These are phyloP conservation scores for Pogonomyrmex californicus DNA, from an alignment of 1,140 invertebrate species.

Conservation along the genomic window DNA sequence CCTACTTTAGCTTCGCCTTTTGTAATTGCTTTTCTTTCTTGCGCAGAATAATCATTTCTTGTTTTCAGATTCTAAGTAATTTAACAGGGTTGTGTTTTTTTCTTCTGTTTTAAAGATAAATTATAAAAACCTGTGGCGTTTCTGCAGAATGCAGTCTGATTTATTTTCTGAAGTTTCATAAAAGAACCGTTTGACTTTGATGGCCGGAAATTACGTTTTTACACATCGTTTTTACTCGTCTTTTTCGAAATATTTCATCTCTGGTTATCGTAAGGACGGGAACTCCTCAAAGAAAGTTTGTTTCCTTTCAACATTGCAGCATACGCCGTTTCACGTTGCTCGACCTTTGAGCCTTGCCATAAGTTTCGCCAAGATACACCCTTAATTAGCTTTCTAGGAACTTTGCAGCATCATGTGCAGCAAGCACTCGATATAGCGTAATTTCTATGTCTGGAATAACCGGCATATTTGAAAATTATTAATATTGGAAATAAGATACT, in stretches of 20 bases:
- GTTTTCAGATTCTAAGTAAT: neutral
- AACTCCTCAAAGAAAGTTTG: conserved; percentile 54
- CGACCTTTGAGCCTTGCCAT: conserved; percentile 36
- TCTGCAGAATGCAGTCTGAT: neutral
- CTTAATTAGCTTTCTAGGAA: neutral
- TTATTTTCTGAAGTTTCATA: conserved; percentile 17
- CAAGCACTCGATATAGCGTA: neutral
- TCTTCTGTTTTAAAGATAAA: neutral
- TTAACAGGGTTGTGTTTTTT: neutral
- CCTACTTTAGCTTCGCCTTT: neutral
- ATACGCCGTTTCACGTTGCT: neutral
- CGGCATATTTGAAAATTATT: neutral
- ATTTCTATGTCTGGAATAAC: neutral
- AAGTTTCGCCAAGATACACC: conserved; percentile 41
- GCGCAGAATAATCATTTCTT: neutral
- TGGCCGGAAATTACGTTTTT: conserved; percentile 32
- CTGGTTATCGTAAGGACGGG: conserved; percentile 19
- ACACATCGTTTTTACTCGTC: neutral
- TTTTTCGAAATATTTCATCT: conserved; percentile 3
- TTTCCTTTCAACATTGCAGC: conserved; percentile 42
- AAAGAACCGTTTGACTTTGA: conserved; percentile 7
- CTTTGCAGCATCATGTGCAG: conserved; percentile 24
- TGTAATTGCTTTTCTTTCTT: conserved; percentile 9
- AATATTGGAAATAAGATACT: neutral
- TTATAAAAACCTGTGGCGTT: neutral